These are phyloP conservation scores for Euplexia lucipara DNA, from an alignment of 2,888 invertebrate genomes.

Conservation along the genomic window DNA sequence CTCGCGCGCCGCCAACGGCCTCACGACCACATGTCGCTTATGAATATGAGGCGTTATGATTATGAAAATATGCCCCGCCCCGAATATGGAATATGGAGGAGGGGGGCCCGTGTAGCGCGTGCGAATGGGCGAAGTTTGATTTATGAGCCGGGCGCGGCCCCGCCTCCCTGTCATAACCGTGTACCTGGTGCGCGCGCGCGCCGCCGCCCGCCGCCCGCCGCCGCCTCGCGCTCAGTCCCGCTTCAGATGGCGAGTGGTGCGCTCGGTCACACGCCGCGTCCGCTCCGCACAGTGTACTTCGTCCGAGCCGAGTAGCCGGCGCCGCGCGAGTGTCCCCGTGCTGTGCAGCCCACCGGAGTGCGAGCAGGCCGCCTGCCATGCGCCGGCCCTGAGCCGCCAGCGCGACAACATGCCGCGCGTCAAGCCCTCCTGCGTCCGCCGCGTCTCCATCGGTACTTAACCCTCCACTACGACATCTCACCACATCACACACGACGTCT, in stretches of 20 bases:
- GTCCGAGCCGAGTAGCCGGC: slow-evolving; percentile 78
- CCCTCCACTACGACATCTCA: slow-evolving; percentile 75
- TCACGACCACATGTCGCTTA: slow-evolving; percentile 87
- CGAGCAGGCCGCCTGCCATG: slow-evolving; percentile 83
- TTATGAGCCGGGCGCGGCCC: slow-evolving; percentile 92
- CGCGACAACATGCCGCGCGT: slow-evolving; percentile 88
- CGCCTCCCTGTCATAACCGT: slow-evolving; percentile 94
- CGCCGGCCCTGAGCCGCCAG: slow-evolving; percentile 85
- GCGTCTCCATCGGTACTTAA: slow-evolving; percentile 91
- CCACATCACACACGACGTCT: slow-evolving; percentile 72
- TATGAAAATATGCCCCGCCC: slow-evolving; percentile 91
- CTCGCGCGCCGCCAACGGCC: slow-evolving; percentile 69
- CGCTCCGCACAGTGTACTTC: slow-evolving; percentile 77
- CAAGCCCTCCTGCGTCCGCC: slow-evolving; percentile 90
- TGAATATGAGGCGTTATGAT: slow-evolving; percentile 91
- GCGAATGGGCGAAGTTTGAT: slow-evolving; percentile 92
- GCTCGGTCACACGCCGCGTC: slow-evolving; percentile 81
- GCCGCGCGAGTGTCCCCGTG: slow-evolving; percentile 76
- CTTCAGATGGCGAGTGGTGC: slow-evolving; percentile 90
- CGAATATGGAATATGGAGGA: slow-evolving; percentile 92
- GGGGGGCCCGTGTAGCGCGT: slow-evolving; percentile 92
- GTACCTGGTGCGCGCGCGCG: slow-evolving; percentile 92
- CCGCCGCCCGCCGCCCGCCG: slow-evolving; percentile 83
- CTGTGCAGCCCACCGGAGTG: slow-evolving; percentile 64
- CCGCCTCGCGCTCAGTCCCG: slow-evolving; percentile 89